Base-by-base conservation (phyloP, 2,113 vertebrate genomes). In the Datnioides undecimradiatus region DNA sequence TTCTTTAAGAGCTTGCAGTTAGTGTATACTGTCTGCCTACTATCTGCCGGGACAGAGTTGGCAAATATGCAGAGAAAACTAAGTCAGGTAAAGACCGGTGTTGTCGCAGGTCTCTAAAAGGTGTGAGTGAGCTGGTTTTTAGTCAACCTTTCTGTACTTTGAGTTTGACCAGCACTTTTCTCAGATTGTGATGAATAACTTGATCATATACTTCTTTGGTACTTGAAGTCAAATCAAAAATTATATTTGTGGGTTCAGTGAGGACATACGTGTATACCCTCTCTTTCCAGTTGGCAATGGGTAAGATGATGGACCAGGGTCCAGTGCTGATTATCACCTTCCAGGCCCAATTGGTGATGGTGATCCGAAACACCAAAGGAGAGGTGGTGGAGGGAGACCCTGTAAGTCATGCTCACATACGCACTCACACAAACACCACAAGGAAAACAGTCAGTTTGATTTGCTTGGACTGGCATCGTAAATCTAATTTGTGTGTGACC, bases 291-390 rank as follows among this genome's bases (percentile, higher is more conserved):
- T 83, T 99, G 88, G 96, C 97, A 23, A 96, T 99, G 97, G 98
- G 97, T 31, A 99, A 99, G 94, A 98, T 99, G 96, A 99, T 99
- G 97, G 98, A 99, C 62, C 98, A 99, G 87, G 98, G 98, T 1
- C 98, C 98, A 0, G 98, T 99, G 21, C 88, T 99, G 58, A 98
- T 99, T 45, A 96, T 99, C 92, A 99, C 98, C 25, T 99, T 99
- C 90, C 97, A 99, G 87, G 97, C 97, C 57, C 98, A 99, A 91
- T 70, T 98, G 1, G 98, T 99, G 65, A 96, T 97, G 96, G 95
- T 99, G 64, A 88, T 99, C 73, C 95, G 94, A 83, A 96, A 97
- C 90, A 81, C 95, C 73, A 94, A 95, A 49, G 98, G 97, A 25
- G 96, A 98, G 0, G 95, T 99, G 87, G 96, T 98, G 5, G 97